Evolutionary conservation across 2,113 vertebrate genomes (phyloP).

Genomic region (Neogale vison): DNA sequence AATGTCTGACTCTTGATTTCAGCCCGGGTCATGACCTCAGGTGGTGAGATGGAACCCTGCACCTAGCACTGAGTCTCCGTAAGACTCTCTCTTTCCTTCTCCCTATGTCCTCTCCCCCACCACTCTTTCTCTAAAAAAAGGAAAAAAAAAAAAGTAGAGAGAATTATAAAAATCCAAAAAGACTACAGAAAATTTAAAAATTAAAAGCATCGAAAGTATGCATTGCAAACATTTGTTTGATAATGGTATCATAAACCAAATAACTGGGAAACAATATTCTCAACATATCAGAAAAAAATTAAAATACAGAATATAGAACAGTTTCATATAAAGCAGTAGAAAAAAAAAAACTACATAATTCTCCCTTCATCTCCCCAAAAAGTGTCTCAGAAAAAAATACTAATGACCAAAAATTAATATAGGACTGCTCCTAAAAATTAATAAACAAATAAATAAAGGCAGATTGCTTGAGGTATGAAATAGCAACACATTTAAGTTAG

Average conservation of each 20-base stretch:
- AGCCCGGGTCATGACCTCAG: neutral
- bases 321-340: neutral
- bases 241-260: neutral
- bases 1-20: neutral
- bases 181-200: neutral
- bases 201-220: neutral
- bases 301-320: neutral
- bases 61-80: neutral
- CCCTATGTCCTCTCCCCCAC: neutral
- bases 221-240: neutral
- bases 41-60: too few species aligned
- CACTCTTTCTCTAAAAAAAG: neutral
- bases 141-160: neutral
- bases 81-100: neutral
- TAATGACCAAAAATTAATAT: neutral
- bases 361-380: neutral
- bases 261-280: neutral
- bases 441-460: neutral
- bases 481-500: neutral
- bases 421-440: neutral
- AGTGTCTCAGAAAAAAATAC: neutral
- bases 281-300: neutral
- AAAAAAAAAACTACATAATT: neutral
- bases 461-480: neutral
- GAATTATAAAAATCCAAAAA: slow-evolving; percentile 2